Conservation (phyloP, 2,113 vertebrate species). For the Megaceryle maxima region DNA sequence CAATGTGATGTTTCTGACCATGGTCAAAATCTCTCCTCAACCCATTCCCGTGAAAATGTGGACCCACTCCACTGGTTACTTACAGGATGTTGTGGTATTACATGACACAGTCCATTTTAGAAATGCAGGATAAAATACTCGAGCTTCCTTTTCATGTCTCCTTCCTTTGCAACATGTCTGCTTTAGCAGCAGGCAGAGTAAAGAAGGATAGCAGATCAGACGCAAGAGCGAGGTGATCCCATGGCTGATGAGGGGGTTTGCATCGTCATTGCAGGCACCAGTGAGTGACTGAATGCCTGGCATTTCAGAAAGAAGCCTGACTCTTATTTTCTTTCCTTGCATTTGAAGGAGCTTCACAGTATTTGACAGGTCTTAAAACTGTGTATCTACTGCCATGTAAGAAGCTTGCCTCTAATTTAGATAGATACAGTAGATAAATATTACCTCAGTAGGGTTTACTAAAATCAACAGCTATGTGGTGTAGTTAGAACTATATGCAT, state of each 20-base stretch:
- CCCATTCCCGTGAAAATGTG: background rate
- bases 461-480: background rate
- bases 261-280: background rate
- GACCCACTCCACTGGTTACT: background rate
- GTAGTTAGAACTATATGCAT: constrained; percentile 23
- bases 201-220: constrained; percentile 21
- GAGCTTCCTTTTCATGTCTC: background rate
- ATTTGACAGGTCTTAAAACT: constrained; percentile 47
- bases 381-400: constrained; percentile 50
- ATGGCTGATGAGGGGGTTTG: background rate
- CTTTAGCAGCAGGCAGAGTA: constrained; percentile 22
- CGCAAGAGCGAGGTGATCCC: background rate
- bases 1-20: background rate
- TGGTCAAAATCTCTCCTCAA: background rate
- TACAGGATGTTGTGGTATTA: background rate
- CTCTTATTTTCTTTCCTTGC: background rate
- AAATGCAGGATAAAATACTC: background rate
- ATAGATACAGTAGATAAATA: constrained; percentile 37
- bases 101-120: background rate
- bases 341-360: constrained; percentile 37
- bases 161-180: constrained; percentile 8
- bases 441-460: constrained; percentile 27
- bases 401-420: constrained; percentile 52
- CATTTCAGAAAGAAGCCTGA: constrained; percentile 36
- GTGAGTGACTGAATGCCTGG: background rate